Evolutionary conservation across 2,888 invertebrate genomes (phyloP).

Genomic region (Acleris emargana): DNA sequence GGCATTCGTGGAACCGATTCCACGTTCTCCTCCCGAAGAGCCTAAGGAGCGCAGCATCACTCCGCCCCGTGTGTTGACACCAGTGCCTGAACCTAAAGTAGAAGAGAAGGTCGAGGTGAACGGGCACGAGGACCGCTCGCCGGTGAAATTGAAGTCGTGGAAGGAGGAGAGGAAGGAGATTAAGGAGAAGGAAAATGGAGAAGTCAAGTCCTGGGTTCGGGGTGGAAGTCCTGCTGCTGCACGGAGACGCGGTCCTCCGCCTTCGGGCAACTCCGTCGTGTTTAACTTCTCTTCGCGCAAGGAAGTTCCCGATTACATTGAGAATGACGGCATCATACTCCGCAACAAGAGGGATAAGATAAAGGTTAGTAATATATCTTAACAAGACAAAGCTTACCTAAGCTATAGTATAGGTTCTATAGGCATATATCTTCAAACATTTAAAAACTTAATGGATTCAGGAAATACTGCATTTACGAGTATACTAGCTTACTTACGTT

Average conservation of each 20-base stretch:
- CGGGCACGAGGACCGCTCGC: conserved; percentile 48
- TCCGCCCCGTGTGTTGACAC: conserved; percentile 34
- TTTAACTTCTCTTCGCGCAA: conserved; percentile 94
- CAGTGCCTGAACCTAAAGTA: conserved; percentile 29
- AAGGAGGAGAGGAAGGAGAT: conserved; percentile 52
- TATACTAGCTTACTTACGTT: too few species aligned
- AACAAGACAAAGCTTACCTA: too few species aligned
- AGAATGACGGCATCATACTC: conserved; percentile 92
- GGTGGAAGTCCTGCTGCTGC: conserved; percentile 43
- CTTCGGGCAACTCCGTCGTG: conserved; percentile 88
- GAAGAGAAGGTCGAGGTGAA: conserved; percentile 44
- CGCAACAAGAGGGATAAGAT: conserved; percentile 87
- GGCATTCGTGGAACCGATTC: conserved; percentile 73
- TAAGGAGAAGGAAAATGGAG: conserved; percentile 40
- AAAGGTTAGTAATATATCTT: conserved; percentile 84
- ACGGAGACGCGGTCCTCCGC: conserved; percentile 54
- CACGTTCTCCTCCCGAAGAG: conserved; percentile 59
- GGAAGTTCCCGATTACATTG: conserved; percentile 95
- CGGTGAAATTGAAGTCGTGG: conserved; percentile 47
- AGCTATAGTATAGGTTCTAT: too few species aligned
- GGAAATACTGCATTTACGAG: too few species aligned
- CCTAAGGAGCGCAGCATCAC: conserved; percentile 45
- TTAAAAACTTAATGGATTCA: too few species aligned
- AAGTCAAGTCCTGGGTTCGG: conserved; percentile 44
- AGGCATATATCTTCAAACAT: too few species aligned